phyloP scores from a whole-genome alignment of 2,888 invertebrate genomes.

The Apomyelois bistriatella region DNA sequence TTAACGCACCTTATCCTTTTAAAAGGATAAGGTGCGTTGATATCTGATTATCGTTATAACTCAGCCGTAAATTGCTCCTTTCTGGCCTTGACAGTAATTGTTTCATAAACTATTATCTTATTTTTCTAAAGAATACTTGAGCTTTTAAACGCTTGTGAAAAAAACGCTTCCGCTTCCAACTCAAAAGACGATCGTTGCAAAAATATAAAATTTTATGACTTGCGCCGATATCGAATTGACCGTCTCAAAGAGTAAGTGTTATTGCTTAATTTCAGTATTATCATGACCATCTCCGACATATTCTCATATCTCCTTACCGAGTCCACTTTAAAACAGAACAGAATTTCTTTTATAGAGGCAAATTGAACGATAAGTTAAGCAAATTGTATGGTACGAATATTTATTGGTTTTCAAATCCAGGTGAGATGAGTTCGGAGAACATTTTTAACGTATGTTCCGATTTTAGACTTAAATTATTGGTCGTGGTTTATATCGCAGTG shows the following conservation, averaged over 20 bases:
- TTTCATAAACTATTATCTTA: no score
- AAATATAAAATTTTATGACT: slow-evolving; percentile 76
- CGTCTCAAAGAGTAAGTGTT: slow-evolving; percentile 67
- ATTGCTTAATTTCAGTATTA: slow-evolving; percentile 74
- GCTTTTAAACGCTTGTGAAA: not conserved
- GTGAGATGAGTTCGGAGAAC: not conserved
- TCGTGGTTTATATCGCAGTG: not conserved
- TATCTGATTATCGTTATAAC: no score
- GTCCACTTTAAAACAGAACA: slow-evolving; percentile 15
- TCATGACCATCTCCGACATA: slow-evolving; percentile 49
- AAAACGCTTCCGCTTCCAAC: slow-evolving; percentile 26
- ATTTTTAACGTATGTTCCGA: not conserved
- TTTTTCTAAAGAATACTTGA: no score
- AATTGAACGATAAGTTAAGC: slow-evolving; percentile 20
- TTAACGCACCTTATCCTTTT: no score
- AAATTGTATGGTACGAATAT: slow-evolving; percentile 12
- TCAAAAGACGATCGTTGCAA: slow-evolving; percentile 31
- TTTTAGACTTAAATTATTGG: not conserved
- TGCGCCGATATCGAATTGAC: slow-evolving; percentile 52
- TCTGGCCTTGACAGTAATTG: no score
- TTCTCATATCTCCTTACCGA: slow-evolving; percentile 17
- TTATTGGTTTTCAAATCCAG: slow-evolving; percentile 9
- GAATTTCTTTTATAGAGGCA: slow-evolving; percentile 19
- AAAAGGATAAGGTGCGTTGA: no score
- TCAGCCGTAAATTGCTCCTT: no score